phyloP scores from a whole-genome alignment of 2,888 invertebrate genomes.

The Ptychoptera contaminata region DNA sequence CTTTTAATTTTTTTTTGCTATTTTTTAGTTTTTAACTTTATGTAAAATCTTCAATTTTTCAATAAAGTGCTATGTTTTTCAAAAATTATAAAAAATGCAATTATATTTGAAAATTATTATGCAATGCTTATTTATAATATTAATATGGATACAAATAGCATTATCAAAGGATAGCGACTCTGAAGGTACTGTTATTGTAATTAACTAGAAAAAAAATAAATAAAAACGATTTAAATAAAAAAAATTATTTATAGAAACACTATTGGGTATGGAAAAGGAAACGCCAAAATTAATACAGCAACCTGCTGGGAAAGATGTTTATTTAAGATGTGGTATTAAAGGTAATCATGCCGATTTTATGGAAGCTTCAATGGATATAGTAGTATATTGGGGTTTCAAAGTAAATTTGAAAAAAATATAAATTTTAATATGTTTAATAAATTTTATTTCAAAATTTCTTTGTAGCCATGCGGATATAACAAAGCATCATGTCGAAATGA shows the following conservation, averaged over 20 bases:
- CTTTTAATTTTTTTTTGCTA: no score
- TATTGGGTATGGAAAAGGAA: background rate
- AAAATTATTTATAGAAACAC: background rate
- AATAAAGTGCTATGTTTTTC: no score
- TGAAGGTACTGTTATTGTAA: background rate
- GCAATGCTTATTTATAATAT: no score
- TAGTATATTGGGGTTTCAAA: constrained; percentile 24
- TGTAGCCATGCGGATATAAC: constrained; percentile 21
- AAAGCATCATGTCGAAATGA: constrained; percentile 17
- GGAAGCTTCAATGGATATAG: background rate
- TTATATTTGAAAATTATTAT: no score
- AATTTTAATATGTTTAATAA: background rate
- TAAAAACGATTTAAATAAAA: background rate
- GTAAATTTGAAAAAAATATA: constrained; percentile 16
- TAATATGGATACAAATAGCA: no score
- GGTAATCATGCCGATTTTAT: constrained; percentile 16
- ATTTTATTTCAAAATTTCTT: background rate
- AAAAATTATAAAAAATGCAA: no score
- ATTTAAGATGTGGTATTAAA: constrained; percentile 21
- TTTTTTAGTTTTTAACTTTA: no score
- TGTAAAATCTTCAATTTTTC: no score
- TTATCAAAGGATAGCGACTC: no score
- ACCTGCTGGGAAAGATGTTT: constrained; percentile 21
- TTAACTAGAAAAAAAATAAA: constrained; percentile 1
- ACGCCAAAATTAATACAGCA: constrained; percentile 23